Percentiles rank a stretch among this genome's conserved stretches.
These are phyloP conservation scores for Acomys russatus DNA, from an alignment of 2,797 vertebrate species.

Conservation along the genomic window DNA sequence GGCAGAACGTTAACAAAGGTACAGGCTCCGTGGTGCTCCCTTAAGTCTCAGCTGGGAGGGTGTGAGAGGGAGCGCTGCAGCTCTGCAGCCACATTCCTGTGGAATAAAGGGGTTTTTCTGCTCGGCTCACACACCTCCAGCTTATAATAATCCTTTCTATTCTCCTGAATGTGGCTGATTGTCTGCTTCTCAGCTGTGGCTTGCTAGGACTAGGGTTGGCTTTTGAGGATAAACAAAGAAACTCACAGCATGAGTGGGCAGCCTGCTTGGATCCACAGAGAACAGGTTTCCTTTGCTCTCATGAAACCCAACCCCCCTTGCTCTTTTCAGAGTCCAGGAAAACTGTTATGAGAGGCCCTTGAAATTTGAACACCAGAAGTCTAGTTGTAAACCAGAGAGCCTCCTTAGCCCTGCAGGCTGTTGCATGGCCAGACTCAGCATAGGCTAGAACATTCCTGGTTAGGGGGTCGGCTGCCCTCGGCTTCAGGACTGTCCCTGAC, in stretches of 20 bases:
- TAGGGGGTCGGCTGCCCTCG: neutral
- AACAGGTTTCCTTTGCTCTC: neutral
- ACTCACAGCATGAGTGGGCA: neutral
- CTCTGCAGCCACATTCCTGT: neutral
- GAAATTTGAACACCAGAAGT: neutral
- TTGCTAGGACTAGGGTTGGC: constrained; percentile 8
- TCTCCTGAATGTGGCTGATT: constrained; percentile 51
- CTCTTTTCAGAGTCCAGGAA: neutral
- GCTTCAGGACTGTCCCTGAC: neutral
- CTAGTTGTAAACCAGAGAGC: neutral
- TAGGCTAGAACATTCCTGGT: neutral
- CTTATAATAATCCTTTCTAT: constrained; percentile 76
- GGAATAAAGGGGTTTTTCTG: constrained; percentile 65
- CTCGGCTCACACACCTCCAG: neutral
- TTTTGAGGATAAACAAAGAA: constrained; percentile 65
- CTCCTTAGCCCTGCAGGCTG: neutral
- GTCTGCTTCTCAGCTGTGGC: constrained; percentile 25
- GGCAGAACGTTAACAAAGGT: constrained; percentile 99
- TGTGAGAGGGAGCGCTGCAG: neutral
- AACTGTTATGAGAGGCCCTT: neutral
- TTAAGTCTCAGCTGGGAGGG: neutral
- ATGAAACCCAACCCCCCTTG: neutral
- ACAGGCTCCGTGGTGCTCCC: neutral
- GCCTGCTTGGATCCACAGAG: neutral
- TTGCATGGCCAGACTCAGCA: neutral